Conservation (phyloP, 2,797 vertebrate species). For the Taenioides sp. region DNA sequence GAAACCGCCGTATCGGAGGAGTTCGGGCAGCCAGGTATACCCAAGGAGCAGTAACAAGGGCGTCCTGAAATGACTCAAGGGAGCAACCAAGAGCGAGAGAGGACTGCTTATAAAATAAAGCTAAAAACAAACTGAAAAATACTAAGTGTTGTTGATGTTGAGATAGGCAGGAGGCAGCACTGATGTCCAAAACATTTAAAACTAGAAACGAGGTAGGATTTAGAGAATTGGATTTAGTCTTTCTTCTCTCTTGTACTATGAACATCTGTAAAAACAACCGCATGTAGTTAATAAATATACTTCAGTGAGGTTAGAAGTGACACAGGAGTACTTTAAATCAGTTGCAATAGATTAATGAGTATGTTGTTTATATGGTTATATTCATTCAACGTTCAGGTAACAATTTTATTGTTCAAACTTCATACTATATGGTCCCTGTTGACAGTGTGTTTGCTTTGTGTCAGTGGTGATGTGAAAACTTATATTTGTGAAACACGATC, state of each 20-base stretch:
- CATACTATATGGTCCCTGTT: background rate
- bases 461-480: background rate
- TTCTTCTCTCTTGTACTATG: background rate
- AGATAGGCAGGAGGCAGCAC: no score
- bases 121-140: no score
- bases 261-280: background rate
- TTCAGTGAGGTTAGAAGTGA: background rate
- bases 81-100: background rate
- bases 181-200: no score
- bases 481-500: background rate
- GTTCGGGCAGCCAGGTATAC: constrained; percentile 69
- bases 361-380: background rate
- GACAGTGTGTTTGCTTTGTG: background rate
- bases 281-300: no score
- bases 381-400: background rate
- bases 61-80: constrained; percentile 22
- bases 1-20: constrained; percentile 69
- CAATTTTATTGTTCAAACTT: background rate
- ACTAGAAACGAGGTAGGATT: background rate
- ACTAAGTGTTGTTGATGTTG: no score
- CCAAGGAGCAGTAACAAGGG: constrained; percentile 42
- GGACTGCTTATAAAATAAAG: background rate
- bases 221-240: background rate
- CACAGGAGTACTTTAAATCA: background rate
- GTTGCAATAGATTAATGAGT: background rate